Conservation (phyloP, 2,113 vertebrate genomes). For the Oreochromis aureus region DNA sequence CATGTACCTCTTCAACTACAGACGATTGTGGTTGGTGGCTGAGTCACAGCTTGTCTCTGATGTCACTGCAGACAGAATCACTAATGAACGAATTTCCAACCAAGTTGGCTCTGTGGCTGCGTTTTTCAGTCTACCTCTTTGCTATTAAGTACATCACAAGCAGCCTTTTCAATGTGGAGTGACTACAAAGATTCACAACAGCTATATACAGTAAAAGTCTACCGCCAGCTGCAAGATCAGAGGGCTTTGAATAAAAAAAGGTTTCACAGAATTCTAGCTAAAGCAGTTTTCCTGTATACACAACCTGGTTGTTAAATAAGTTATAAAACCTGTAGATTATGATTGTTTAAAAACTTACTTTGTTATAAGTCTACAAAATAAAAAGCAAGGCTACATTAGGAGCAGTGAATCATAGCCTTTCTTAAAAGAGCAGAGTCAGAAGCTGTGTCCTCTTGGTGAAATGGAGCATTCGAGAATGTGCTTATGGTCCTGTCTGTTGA, state of each 20-base stretch:
- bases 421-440: not conserved
- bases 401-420: not conserved
- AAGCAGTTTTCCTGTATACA: not conserved
- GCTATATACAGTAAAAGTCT: not conserved
- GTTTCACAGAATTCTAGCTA: not conserved
- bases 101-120: not conserved
- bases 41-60: conserved; percentile 41
- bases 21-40: not conserved
- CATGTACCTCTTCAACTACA: conserved; percentile 10
- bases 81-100: conserved; percentile 12
- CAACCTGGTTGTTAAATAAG: not conserved
- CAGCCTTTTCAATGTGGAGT: not conserved
- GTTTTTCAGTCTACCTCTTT: not conserved
- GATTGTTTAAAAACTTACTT: not conserved
- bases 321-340: not conserved
- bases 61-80: conserved; percentile 34
- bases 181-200: not conserved
- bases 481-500: conserved; percentile 2
- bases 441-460: not conserved
- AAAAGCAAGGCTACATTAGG: not conserved
- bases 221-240: not conserved
- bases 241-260: not conserved
- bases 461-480: not conserved
- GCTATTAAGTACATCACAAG: not conserved
- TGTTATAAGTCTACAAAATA: not conserved